Conservation (phyloP, 2,888 invertebrate genomes). For the Rosalia funebris region DNA sequence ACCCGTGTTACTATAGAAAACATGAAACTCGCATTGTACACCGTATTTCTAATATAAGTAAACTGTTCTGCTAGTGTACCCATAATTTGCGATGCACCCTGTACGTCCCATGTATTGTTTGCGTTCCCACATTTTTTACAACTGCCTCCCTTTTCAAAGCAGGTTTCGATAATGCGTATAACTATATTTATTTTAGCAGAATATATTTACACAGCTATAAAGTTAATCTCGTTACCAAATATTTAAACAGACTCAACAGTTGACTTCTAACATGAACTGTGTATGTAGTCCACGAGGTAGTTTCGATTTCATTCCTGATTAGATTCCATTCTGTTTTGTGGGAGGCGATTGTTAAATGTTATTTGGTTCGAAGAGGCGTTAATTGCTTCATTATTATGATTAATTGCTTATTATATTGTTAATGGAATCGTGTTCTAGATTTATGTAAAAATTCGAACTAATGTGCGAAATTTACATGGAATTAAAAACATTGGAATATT, state of each 20-base stretch:
- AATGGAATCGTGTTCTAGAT: neutral
- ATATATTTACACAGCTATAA: conserved; percentile 18
- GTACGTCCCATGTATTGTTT: no score
- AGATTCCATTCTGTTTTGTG: neutral
- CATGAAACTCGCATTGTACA: no score
- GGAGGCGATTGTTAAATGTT: neutral
- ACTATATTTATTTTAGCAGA: conserved; percentile 5
- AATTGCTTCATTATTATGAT: neutral
- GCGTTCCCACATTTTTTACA: no score
- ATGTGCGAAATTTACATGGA: neutral
- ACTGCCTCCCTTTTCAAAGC: neutral
- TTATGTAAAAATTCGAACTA: neutral
- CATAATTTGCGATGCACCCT: no score
- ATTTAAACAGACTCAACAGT: conserved; percentile 17
- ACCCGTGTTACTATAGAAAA: no score
- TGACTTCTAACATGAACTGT: conserved; percentile 5
- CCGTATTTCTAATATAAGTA: no score
- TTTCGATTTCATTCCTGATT: conserved; percentile 13
- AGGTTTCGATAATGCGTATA: neutral
- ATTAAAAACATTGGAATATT: neutral
- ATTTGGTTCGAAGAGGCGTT: neutral
- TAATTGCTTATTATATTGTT: neutral
- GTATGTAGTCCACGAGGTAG: neutral
- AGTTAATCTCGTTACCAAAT: conserved; percentile 21
- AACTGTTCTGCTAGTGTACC: no score